A percentile compares a stretch with the other conserved stretches of the same genome.
Conservation (phyloP, 2,888 invertebrate species). For the Mystacides longicornis region DNA sequence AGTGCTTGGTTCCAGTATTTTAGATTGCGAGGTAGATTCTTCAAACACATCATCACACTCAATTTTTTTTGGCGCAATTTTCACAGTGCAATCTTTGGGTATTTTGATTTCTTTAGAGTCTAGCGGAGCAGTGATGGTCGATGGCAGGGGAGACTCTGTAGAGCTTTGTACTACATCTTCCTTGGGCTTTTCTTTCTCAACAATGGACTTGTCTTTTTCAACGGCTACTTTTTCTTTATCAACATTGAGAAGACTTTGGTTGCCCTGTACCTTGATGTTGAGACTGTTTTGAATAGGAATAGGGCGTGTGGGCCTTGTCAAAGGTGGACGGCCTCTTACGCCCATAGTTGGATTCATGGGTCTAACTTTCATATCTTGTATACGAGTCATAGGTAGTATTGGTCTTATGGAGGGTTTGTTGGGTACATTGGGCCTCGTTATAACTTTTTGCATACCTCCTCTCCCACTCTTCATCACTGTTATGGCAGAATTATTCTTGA, state of each 20-base stretch:
- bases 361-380: constrained; percentile 21
- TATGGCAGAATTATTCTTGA: constrained; percentile 55
- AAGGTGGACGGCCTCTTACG: constrained; percentile 37
- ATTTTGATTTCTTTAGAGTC: background rate
- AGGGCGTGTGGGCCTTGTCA: constrained; percentile 21
- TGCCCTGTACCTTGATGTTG: constrained; percentile 23
- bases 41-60: constrained; percentile 15
- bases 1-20: constrained; percentile 11
- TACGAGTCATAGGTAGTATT: constrained; percentile 30
- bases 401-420: constrained; percentile 36
- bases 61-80: background rate
- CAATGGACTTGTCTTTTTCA: background rate
- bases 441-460: constrained; percentile 37
- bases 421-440: constrained; percentile 37
- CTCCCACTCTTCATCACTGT: constrained; percentile 47
- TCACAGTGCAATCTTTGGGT: background rate
- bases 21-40: constrained; percentile 4
- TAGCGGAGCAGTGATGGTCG: background rate
- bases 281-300: constrained; percentile 23
- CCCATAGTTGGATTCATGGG: constrained; percentile 32
- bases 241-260: background rate
- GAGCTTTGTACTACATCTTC: constrained; percentile 6
- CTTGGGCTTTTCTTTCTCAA: constrained; percentile 18
- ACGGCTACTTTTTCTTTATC: too few species aligned
- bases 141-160: background rate